These are phyloP conservation scores for Cosmorhoe ocellata DNA, from an alignment of 2,888 invertebrate genomes.

Conservation along the genomic window DNA sequence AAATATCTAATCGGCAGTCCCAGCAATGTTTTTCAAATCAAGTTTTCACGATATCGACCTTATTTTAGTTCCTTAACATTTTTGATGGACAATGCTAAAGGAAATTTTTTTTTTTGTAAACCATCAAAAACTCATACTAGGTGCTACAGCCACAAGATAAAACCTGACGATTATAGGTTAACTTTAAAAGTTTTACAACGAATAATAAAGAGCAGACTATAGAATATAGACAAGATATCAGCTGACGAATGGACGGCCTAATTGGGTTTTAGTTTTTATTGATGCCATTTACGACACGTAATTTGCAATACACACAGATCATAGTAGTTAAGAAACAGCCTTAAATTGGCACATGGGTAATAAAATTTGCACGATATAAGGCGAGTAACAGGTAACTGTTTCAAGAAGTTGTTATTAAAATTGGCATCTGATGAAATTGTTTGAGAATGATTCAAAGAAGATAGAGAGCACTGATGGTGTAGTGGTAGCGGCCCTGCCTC, in stretches of 20 bases:
- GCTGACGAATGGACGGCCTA: constrained; percentile 8
- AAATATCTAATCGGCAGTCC: too few relatives aligned
- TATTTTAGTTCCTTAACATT: too few relatives aligned
- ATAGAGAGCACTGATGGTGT: too few relatives aligned
- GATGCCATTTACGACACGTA: constrained; percentile 25
- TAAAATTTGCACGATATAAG: constrained; percentile 21
- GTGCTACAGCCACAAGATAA: too few relatives aligned
- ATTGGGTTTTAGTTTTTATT: constrained; percentile 28
- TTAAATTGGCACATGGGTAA: constrained; percentile 20
- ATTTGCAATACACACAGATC: constrained; percentile 29
- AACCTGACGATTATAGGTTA: too few relatives aligned
- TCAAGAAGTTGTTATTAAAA: constrained; percentile 6
- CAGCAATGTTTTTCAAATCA: too few relatives aligned
- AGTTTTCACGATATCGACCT: too few relatives aligned
- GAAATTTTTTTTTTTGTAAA: too few relatives aligned
- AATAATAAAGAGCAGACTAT: constrained; percentile 3
- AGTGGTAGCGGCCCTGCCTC: too few relatives aligned
- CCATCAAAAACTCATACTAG: too few relatives aligned
- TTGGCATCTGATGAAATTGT: constrained; percentile 8
- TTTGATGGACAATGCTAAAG: too few relatives aligned
- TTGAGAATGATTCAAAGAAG: background rate
- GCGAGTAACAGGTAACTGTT: constrained; percentile 8
- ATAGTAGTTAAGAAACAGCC: constrained; percentile 24
- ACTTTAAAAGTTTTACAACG: too few relatives aligned
- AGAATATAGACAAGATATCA: constrained; percentile 5